Evolutionary conservation across 2,797 vertebrate genomes (phyloP), one percentile per base, ranked within the genome.

Genomic region (Rhadinocentrus ornatus): DNA sequence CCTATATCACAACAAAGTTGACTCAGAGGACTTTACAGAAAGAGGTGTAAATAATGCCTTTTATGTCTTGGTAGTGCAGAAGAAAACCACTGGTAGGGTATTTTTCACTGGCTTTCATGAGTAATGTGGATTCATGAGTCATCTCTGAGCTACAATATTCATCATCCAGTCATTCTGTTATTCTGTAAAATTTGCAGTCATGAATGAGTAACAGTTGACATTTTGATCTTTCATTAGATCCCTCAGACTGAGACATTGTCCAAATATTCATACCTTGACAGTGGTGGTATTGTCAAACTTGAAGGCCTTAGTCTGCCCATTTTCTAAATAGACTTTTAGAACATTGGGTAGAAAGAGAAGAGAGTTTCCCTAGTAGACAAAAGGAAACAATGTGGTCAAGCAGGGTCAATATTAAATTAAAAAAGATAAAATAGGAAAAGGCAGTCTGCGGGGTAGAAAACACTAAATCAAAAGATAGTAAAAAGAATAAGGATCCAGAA

Each of bases 251-350:
- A 62, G 22, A n/a, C 13, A 55, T 24, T 57, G n/a, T 15, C 27
- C 9, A 3, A 35, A 39, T 16, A 26, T 5, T 34, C 31, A 16
- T 63, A 92, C 98, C 97, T 99, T 99, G 66, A 99, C 97, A 0
- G 96, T 97, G 52, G 98, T 99, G 87, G 92, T 96, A 16, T 88
- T 90, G 77, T 99, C 97, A 75, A 99, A 99, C 89, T 97, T 97
- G 93, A 99, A 99, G 18, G 98, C 97, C 88, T 99, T 99, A 0
- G 98, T 99, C 91, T 99, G 98, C 73, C 98, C 98, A 0, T 99
- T 99, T 91, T 99, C 98, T 85, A 99, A 87, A 85, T 99, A 99
- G 2, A 99, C 95, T 91, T 99, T 99, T 75, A 99, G 96, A 71
- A 99, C 96, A 0, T 98, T 99, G 77, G 98, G 97, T 94, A 99